A percentile compares a stretch with the other conserved stretches of the same genome.
Conservation (phyloP, 2,113 vertebrate species). For the Eulemur rufifrons region DNA sequence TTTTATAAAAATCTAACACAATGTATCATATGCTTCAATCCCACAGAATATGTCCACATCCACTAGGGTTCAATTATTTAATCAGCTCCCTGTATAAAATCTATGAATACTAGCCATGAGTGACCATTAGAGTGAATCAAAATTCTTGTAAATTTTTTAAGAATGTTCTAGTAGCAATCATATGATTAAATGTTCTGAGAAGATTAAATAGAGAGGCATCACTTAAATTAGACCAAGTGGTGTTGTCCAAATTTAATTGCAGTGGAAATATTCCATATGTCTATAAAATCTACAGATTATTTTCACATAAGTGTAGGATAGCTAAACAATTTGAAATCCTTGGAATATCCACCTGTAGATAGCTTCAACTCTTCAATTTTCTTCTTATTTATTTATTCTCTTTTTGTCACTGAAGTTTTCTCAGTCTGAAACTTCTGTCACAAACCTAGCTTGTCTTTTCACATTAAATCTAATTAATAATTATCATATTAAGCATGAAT, state of each 20-base stretch:
- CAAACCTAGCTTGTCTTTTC: not conserved
- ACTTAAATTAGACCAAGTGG: not conserved
- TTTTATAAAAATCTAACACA: conserved; percentile 7
- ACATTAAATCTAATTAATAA: not conserved
- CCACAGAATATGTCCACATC: not conserved
- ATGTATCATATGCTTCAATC: not conserved
- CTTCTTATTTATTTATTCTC: not conserved
- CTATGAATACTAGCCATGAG: not conserved
- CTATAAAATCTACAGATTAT: not conserved
- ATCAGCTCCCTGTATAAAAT: not conserved
- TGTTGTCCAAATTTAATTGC: not conserved
- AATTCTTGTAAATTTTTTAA: not conserved
- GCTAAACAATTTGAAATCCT: not conserved
- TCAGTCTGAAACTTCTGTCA: not conserved
- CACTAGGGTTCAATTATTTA: not conserved
- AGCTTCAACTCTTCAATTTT: not conserved
- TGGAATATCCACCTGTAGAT: not conserved
- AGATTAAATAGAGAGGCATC: not conserved
- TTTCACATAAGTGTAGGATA: not conserved
- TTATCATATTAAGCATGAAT: not conserved
- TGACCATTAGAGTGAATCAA: not conserved
- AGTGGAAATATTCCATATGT: not conserved
- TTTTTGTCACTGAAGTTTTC: not conserved
- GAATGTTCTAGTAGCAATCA: not conserved
- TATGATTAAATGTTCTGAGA: not conserved